Conservation (phyloP, 2,113 vertebrate species). For the Tragelaphus scriptus region DNA sequence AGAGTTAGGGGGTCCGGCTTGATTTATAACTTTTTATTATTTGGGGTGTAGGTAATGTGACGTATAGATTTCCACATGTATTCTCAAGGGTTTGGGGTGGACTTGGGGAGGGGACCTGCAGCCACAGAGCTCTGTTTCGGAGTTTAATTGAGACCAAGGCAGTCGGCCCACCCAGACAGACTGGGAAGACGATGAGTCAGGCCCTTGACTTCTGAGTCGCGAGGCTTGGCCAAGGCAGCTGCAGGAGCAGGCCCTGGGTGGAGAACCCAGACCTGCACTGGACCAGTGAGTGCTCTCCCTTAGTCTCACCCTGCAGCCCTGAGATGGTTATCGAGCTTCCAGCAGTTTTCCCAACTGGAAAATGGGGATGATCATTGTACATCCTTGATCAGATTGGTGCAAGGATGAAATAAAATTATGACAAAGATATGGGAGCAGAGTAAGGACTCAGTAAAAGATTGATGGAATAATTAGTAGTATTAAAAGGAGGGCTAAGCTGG, state of each 20-base stretch:
- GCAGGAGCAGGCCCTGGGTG: neutral
- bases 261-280: too few species aligned
- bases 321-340: neutral
- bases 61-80: neutral
- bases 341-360: too few species aligned
- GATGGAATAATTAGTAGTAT: neutral
- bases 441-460: neutral
- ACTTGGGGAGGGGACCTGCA: accelerated
- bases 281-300: neutral
- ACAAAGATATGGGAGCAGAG: neutral
- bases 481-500: neutral
- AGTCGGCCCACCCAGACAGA: neutral
- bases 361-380: neutral
- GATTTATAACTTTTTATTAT: neutral
- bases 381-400: neutral
- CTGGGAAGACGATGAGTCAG: neutral
- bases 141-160: slow-evolving; percentile 56
- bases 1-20: neutral
- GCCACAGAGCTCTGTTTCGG: slow-evolving; percentile 41
- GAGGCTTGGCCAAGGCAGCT: neutral
- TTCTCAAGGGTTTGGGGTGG: neutral
- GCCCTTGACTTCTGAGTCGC: neutral
- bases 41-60: neutral
- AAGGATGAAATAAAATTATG: neutral
- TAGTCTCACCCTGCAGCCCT: neutral